Evolutionary conservation across 2,797 vertebrate genomes (phyloP), one percentile per base, ranked within the genome.

Genomic region (Xenops minutus): DNA sequence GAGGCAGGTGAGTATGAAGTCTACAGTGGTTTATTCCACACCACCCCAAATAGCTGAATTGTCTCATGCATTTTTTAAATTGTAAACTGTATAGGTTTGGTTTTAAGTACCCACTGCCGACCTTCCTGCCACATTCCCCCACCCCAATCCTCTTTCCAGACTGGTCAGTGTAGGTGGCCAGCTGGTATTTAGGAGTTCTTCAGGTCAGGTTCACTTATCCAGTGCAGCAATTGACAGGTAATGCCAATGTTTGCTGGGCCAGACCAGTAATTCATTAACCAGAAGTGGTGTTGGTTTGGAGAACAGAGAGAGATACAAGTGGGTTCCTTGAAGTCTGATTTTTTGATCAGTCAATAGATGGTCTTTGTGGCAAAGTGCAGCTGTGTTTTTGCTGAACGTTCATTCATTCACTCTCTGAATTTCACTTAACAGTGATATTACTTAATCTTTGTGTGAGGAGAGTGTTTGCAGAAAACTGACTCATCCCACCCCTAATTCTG

Each of bases 1-100:
- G 99, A 98, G 99, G 99, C 99, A 99, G 99, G 99, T 99, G 71
- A 98, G 98, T 97, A 12, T 68, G 64, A 93, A 20, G 16, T 78
- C 10, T 71, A 14, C 24, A 21, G 19, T 2, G 1, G 7, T 43
- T 75, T 58, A 7, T 71, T 68, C 58, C 36, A 30, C 5, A 9
- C 21, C 48, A 34, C 39, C 8, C 7, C 13, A 32, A 2, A 1
- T 5, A 39, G 11, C 18, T 62, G 67, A 79, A 80, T 34, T 37
- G 26, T 74, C 48, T 80, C 0, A 2, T 22, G 32, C n/a, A 74
- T 59, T 32, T 39, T 80, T 89, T 34, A 67, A 41, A 16, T 67
- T 23, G 34, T 55, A 64, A 86, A 46, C 37, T 12, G 62, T 74
- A 0, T 44, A 4, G 3, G 3, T 55, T 77, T 76, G 26, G 1